These are phyloP conservation scores for Myanophis thanlyinensis DNA, from an alignment of 2,113 vertebrate genomes.

Conservation along the genomic window DNA sequence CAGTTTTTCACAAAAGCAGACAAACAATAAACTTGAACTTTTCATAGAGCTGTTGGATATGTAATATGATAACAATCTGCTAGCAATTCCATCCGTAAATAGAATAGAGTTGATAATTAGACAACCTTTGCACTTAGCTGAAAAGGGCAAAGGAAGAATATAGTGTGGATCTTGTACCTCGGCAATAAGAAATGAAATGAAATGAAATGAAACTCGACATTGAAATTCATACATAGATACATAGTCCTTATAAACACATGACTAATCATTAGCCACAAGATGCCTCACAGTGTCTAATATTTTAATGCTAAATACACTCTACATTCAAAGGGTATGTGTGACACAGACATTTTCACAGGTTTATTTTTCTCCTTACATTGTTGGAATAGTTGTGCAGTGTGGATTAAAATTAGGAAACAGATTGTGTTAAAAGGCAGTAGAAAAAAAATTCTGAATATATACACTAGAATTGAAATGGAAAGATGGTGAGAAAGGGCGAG, in stretches of 20 bases:
- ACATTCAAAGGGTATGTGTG: background rate
- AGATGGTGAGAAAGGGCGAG: background rate
- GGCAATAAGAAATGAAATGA: slow-evolving; percentile 44
- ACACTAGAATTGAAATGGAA: background rate
- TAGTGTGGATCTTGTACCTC: slow-evolving; percentile 22
- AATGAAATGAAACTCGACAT: slow-evolving; percentile 54
- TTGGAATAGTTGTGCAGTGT: background rate
- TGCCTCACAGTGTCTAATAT: background rate
- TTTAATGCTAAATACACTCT: background rate
- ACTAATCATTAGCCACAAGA: background rate
- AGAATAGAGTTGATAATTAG: slow-evolving; percentile 54
- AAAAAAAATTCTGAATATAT: background rate
- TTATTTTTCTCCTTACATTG: background rate
- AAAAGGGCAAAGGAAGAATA: slow-evolving; percentile 44
- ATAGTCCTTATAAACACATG: slow-evolving; percentile 41
- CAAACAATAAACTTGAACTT: slow-evolving; percentile 22
- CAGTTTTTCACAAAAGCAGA: slow-evolving; percentile 49
- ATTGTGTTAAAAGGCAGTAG: background rate
- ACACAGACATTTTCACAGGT: background rate
- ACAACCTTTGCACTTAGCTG: slow-evolving; percentile 55
- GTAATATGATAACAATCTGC: slow-evolving; percentile 35
- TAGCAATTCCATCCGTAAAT: slow-evolving; percentile 38
- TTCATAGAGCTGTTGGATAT: slow-evolving; percentile 35
- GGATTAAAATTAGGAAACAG: background rate
- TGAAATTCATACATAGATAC: slow-evolving; percentile 48